phyloP scores from a whole-genome alignment of 2,113 vertebrate species.

The Pluvianellus socialis region DNA sequence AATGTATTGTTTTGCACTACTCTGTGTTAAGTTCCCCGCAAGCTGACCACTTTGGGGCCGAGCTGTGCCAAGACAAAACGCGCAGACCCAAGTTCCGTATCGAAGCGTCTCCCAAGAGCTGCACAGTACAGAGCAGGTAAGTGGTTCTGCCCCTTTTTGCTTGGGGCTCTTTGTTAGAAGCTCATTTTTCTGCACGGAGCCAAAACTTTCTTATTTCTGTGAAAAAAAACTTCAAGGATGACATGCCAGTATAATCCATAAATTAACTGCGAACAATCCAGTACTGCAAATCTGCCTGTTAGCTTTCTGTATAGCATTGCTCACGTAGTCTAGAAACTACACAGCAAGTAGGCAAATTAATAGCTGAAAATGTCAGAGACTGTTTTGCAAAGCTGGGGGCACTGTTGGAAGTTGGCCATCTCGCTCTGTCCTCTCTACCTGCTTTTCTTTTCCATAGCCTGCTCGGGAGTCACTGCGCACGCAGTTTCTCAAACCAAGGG shows the following conservation, averaged over 20 bases:
- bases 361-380: neutral
- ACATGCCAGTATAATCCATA: neutral
- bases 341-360: neutral
- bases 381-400: neutral
- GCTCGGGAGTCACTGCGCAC: neutral
- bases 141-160: neutral
- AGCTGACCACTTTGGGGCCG: neutral
- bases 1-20: slow-evolving; percentile 98
- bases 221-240: neutral
- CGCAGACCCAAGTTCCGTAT: neutral
- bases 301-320: neutral
- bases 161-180: neutral
- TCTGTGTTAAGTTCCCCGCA: slow-evolving; percentile 14
- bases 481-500: neutral
- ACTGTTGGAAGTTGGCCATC: neutral
- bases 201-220: neutral
- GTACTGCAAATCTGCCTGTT: fast-evolving
- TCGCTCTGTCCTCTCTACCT: neutral
- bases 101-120: neutral
- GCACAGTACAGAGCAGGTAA: neutral
- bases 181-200: neutral
- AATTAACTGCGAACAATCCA: neutral
- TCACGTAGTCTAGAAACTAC: neutral
- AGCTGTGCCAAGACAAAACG: neutral
- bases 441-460: neutral